These are phyloP conservation scores for Tethea ocularis DNA, from an alignment of 2,888 invertebrate genomes.

Conservation along the genomic window DNA sequence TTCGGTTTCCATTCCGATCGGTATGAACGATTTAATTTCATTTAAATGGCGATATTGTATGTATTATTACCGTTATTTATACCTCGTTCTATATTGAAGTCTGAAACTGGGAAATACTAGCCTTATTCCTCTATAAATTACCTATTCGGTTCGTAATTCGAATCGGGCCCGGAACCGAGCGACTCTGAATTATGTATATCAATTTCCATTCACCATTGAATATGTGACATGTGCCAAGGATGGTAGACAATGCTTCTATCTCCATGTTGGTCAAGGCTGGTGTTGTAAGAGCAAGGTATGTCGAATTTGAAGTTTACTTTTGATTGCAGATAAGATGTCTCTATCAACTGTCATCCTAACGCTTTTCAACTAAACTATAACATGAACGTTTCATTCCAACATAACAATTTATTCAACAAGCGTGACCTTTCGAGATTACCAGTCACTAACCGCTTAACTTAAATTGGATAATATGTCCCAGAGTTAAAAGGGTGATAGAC, in stretches of 20 bases:
- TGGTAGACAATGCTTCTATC: not conserved
- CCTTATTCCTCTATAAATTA: no score
- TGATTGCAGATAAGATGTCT: not conserved
- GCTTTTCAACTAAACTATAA: no score
- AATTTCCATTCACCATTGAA: not conserved
- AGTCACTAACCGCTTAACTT: constrained; percentile 19
- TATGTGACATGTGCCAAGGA: not conserved
- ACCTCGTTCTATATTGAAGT: no score
- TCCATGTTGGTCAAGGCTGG: not conserved
- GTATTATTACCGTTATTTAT: no score
- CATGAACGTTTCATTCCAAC: not conserved
- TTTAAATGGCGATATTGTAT: no score
- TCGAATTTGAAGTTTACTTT: no score
- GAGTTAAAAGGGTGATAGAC: constrained; percentile 27
- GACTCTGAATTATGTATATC: no score
- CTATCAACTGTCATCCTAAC: not conserved
- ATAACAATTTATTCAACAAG: constrained; percentile 4
- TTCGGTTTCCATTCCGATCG: no score
- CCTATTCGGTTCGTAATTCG: no score
- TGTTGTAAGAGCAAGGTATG: not conserved
- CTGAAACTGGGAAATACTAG: no score
- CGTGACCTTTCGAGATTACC: constrained; percentile 1
- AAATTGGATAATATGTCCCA: constrained; percentile 22
- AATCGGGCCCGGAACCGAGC: no score
- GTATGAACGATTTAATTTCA: no score